Conservation (phyloP, 2,888 invertebrate species). For the Hypomecis punctinalis region DNA sequence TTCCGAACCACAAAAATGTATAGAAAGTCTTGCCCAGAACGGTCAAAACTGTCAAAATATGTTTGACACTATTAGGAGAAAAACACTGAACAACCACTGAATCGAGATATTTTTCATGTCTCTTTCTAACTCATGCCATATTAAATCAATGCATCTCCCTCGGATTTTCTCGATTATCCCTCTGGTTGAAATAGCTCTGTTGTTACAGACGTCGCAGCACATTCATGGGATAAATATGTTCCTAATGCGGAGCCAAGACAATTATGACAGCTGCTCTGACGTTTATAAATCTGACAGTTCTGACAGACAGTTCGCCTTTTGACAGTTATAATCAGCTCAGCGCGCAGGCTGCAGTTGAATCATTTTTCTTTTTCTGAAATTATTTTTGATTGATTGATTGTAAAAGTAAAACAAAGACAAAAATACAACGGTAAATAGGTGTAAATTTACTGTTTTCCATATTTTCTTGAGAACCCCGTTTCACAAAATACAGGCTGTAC, state of each 20-base stretch:
- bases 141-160: too few relatives aligned
- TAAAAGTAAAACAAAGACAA: slow-evolving; percentile 30
- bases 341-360: slow-evolving; percentile 36
- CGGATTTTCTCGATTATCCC: too few relatives aligned
- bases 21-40: too few relatives aligned
- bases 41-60: too few relatives aligned
- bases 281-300: neutral
- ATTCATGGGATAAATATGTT: too few relatives aligned
- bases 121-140: too few relatives aligned
- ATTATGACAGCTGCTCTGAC: neutral
- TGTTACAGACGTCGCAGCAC: too few relatives aligned
- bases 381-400: slow-evolving; percentile 43
- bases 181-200: too few relatives aligned
- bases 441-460: slow-evolving; percentile 26
- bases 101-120: too few relatives aligned
- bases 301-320: slow-evolving; percentile 10
- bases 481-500: slow-evolving; percentile 30
- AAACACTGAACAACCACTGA: too few relatives aligned
- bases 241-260: neutral
- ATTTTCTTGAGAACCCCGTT: slow-evolving; percentile 19
- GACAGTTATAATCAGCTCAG: slow-evolving; percentile 32
- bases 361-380: slow-evolving; percentile 39
- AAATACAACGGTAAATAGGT: slow-evolving; percentile 37
- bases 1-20: too few relatives aligned
- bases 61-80: too few relatives aligned